phyloP scores from a whole-genome alignment of 2,888 invertebrate genomes.

The Coenonympha arcania region DNA sequence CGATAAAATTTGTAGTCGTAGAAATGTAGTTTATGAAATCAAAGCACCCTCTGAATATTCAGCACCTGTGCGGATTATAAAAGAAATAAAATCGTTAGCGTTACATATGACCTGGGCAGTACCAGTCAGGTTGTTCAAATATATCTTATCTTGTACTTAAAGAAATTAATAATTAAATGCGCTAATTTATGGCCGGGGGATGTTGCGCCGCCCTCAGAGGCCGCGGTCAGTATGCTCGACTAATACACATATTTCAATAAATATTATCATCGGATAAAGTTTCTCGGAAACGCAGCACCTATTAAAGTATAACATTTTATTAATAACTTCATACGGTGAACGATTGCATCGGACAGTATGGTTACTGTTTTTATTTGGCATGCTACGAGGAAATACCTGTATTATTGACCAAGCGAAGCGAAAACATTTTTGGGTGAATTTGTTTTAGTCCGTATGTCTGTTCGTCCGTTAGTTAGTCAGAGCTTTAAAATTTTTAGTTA shows the following conservation, averaged over 20 bases:
- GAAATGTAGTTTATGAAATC: neutral
- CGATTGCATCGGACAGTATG: slow-evolving; percentile 15
- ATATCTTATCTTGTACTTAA: slow-evolving; percentile 65
- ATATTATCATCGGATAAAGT: slow-evolving; percentile 49
- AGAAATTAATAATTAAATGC: slow-evolving; percentile 71
- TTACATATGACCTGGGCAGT: slow-evolving; percentile 65
- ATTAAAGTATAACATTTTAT: slow-evolving; percentile 29
- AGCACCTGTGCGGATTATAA: slow-evolving; percentile 54
- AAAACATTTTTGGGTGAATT: too few relatives aligned
- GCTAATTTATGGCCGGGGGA: slow-evolving; percentile 59
- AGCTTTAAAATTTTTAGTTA: too few relatives aligned
- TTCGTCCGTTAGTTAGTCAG: too few relatives aligned
- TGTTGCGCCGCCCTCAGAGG: slow-evolving; percentile 30
- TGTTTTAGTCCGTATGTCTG: too few relatives aligned
- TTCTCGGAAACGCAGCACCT: slow-evolving; percentile 39
- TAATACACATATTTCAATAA: slow-evolving; percentile 59
- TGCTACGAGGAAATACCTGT: neutral
- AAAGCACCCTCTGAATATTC: slow-evolving; percentile 3
- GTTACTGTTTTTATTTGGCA: slow-evolving; percentile 6
- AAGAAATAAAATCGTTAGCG: slow-evolving; percentile 68
- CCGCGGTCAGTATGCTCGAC: slow-evolving; percentile 31
- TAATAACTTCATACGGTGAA: slow-evolving; percentile 25
- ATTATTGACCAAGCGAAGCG: too few relatives aligned
- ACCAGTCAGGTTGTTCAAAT: slow-evolving; percentile 64
- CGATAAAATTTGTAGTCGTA: too few relatives aligned